A percentile compares a stretch with the other conserved stretches of the same genome.
phyloP scores from a whole-genome alignment of 2,113 vertebrate species.

The Tympanuchus pallidicinctus region DNA sequence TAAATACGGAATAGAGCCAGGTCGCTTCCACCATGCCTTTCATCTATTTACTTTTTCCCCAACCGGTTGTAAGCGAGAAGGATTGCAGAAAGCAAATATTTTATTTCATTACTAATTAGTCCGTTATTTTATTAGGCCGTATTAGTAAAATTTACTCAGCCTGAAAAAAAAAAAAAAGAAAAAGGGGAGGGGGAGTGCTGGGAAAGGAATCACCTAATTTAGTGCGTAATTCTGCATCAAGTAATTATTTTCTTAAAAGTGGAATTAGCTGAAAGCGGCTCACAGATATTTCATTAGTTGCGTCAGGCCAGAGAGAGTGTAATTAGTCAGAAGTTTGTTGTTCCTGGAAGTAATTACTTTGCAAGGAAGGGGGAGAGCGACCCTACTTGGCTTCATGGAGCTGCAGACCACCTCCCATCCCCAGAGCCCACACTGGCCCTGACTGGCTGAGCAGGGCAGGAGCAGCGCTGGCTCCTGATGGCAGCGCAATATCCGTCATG shows the following conservation, averaged over 20 bases:
- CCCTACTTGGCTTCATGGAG: not conserved
- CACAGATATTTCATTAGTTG: conserved; percentile 47
- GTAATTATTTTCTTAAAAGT: conserved; percentile 75
- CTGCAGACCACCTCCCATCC: not conserved
- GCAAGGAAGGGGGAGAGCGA: not conserved
- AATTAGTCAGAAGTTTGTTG: conserved; percentile 52
- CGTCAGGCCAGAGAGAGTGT: conserved; percentile 50
- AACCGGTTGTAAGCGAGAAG: not conserved
- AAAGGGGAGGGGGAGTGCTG: not conserved
- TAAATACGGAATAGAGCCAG: conserved; percentile 15
- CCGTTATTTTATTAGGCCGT: conserved; percentile 62
- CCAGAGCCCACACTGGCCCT: not conserved
- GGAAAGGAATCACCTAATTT: conserved; percentile 75
- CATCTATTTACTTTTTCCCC: conserved; percentile 51
- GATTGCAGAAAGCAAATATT: conserved; percentile 60
- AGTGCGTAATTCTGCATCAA: conserved; percentile 59
- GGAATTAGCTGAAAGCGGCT: conserved; percentile 74
- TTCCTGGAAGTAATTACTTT: conserved; percentile 56
- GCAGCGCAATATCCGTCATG: not conserved
- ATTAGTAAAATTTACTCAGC: conserved; percentile 61
- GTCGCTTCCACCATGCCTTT: not conserved
- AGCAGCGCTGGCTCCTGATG: not conserved
- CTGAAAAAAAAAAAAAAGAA: not conserved
- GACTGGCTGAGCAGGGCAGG: not conserved
- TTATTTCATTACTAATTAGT: conserved; percentile 69